Conservation (phyloP, 2,113 vertebrate species). For the Syrrhaptes paradoxus region DNA sequence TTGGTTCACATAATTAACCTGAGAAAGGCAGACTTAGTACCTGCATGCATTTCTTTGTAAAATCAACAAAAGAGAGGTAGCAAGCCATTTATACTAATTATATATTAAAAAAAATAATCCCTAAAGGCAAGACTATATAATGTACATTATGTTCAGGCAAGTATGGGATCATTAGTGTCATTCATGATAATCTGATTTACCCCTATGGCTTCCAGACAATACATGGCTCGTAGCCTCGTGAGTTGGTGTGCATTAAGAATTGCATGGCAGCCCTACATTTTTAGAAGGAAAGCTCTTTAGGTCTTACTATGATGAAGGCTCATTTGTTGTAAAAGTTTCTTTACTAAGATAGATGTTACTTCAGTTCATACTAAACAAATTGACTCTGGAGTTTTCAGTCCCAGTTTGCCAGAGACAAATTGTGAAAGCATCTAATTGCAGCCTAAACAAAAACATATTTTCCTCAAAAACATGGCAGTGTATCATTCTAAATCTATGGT, state of each 20-base stretch:
- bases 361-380: constrained; percentile 48
- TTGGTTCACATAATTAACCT: constrained; percentile 40
- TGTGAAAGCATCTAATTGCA: constrained; percentile 65
- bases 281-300: constrained; percentile 20
- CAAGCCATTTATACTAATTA: constrained; percentile 17
- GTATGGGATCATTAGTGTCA: constrained; percentile 48
- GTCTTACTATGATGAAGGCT: background rate
- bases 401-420: constrained; percentile 38
- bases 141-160: constrained; percentile 31
- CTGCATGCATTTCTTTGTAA: constrained; percentile 39
- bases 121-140: constrained; percentile 8
- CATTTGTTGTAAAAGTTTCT: constrained; percentile 9
- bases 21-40: constrained; percentile 40
- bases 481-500: constrained; percentile 21
- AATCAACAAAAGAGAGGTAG: constrained; percentile 38
- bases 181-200: constrained; percentile 51
- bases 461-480: constrained; percentile 25
- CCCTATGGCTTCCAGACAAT: constrained; percentile 48
- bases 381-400: constrained; percentile 39
- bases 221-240: background rate
- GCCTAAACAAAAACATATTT: constrained; percentile 65
- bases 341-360: constrained; percentile 34
- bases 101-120: background rate
- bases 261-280: background rate
- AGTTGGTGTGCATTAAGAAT: background rate